Base-by-base conservation (phyloP, 2,888 invertebrate species). In the Platycheirus rosarum region DNA sequence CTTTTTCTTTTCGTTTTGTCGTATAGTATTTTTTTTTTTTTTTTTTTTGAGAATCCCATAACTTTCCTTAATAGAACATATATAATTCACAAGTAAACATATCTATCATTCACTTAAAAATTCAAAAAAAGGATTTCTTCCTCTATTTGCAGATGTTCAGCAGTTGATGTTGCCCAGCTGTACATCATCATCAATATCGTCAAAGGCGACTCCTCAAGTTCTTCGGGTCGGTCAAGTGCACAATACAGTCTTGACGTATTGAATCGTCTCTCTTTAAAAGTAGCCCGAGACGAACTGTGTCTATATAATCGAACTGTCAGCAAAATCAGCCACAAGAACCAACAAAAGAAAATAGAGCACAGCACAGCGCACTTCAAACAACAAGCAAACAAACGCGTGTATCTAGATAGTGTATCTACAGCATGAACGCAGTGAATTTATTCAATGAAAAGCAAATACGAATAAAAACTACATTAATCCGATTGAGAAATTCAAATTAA, bases 171-270 rank as follows among this genome's bases (percentile, higher is more conserved):
- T 77, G 49, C 63, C 82, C 82, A 49, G 71, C 82, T 82, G 82
- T 82, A 71, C 71, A 76, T 71, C 82, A 68, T 76, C n/a, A n/a
- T n/a, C 76, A 76, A 57, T 51, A 82, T 71, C 77, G 68, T 82
- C 82, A 66, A 82, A 82, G 76, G 20, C 23, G 13, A 23, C 35
- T 44, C 20, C n/a, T n/a, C n/a, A 53, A 55, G 55, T 63, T 44
- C 42, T 46, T 82, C 73, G 76, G 82, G 42, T 77, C 82, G 82
- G 82, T 82, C 82, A 82, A 82, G 82, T 82, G 77, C 82, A 57
- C 57, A 82, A 55, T 76, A n/a, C n/a, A 60, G 42, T 71, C 82
- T 82, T 76, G 70, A 71, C 70, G 70, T 75, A 70, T 75, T 75
- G 82, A 68, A 76, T 76, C 82, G 73, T 68, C 63, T 37, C 60